Percentiles rank a stretch among this genome's conserved stretches.
phyloP scores from a whole-genome alignment of 92 coral and sea anemone species.

The Epizoanthus illoricatus region DNA sequence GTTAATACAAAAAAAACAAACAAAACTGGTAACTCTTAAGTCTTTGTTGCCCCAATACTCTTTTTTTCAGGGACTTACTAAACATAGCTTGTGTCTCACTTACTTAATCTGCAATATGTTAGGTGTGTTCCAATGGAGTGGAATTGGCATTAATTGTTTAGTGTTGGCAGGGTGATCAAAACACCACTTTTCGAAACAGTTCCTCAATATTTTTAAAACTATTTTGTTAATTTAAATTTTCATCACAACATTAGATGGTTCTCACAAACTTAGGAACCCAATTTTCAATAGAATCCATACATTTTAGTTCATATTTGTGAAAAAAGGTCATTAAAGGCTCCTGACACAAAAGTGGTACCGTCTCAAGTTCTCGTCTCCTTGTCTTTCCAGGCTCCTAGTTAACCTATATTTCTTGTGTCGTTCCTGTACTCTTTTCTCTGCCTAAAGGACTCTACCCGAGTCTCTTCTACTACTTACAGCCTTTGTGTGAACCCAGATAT shows the following conservation, averaged over 20 bases:
- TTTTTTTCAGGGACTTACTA: no score
- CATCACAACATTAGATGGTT: background rate
- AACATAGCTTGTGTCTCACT: no score
- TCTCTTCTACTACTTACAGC: conserved; percentile 15
- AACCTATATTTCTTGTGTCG: conserved; percentile 22
- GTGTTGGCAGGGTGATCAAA: conserved; percentile 48
- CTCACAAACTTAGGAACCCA: no score
- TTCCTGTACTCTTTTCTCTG: conserved; percentile 17
- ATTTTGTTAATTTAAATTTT: conserved; percentile 41
- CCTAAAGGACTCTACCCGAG: conserved; percentile 16
- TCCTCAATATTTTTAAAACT: background rate
- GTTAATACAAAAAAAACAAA: no score
- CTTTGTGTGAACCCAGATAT: conserved; percentile 3
- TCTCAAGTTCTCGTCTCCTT: conserved; percentile 6
- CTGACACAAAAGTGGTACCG: conserved; percentile 1
- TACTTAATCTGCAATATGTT: no score
- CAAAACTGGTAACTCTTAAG: no score
- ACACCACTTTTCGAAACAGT: background rate
- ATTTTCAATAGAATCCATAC: no score
- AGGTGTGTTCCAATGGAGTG: conserved; percentile 50
- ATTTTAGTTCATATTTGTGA: background rate
- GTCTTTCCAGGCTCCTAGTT: conserved; percentile 15
- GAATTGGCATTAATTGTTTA: conserved; percentile 41
- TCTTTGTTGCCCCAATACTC: no score
- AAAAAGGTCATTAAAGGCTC: conserved; percentile 10